These are phyloP conservation scores for Diloba caeruleocephala DNA, from an alignment of 2,888 invertebrate species.

Conservation along the genomic window DNA sequence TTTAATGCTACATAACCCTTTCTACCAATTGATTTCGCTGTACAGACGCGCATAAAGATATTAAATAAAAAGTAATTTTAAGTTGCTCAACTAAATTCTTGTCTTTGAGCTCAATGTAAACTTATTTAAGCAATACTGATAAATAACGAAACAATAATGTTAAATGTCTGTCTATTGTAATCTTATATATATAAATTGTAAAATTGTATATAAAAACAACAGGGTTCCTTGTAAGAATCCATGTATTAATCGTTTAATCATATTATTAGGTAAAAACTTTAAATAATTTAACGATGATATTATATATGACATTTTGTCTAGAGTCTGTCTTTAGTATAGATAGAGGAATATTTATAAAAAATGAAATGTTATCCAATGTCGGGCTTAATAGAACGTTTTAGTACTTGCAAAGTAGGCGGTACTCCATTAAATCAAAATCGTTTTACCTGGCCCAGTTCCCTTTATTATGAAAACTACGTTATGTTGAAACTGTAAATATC, in stretches of 20 bases:
- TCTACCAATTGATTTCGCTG: conserved; percentile 12
- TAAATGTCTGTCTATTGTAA: conserved; percentile 49
- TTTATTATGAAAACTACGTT: conserved; percentile 40
- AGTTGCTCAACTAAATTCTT: conserved; percentile 47
- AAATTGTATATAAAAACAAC: conserved; percentile 58
- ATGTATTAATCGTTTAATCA: conserved; percentile 48
- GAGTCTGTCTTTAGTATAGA: conserved; percentile 49
- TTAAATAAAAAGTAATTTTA: conserved; percentile 34
- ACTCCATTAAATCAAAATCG: conserved; percentile 33
- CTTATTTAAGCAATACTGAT: conserved; percentile 55
- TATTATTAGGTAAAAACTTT: conserved; percentile 41
- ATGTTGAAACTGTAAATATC: conserved; percentile 58
- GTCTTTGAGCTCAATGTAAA: conserved; percentile 56
- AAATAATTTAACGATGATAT: conserved; percentile 36
- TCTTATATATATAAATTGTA: conserved; percentile 40
- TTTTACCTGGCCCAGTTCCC: conserved; percentile 30
- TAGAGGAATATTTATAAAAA: conserved; percentile 49
- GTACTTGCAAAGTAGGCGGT: conserved; percentile 47
- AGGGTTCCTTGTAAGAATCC: conserved; percentile 71
- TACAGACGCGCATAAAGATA: conserved; percentile 7
- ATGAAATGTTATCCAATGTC: conserved; percentile 48
- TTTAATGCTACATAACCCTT: conserved; percentile 21
- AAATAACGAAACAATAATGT: conserved; percentile 65
- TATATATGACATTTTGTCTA: conserved; percentile 49
- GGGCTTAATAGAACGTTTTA: conserved; percentile 60